phyloP scores from a whole-genome alignment of 2,888 invertebrate genomes.

The Monochamus alternatus region DNA sequence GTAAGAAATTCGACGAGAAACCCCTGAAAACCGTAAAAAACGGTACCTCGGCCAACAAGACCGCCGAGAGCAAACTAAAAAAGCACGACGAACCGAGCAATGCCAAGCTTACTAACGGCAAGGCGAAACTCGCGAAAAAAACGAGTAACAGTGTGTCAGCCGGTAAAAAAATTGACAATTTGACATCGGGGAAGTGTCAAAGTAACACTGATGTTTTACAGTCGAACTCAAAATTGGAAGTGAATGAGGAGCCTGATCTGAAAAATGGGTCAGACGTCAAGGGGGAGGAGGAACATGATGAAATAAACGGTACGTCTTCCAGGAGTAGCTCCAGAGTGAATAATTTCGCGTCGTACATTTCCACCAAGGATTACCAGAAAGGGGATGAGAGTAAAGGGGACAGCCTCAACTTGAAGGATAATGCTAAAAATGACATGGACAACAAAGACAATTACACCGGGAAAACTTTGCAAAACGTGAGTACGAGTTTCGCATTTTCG shows the following conservation, averaged over 20 bases:
- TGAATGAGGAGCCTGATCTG: conserved; percentile 48
- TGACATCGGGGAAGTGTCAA: conserved; percentile 48
- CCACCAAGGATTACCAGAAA: conserved; percentile 70
- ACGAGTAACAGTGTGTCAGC: conserved; percentile 41
- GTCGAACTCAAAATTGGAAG: conserved; percentile 54
- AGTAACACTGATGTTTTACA: conserved; percentile 55
- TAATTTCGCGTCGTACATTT: conserved; percentile 78
- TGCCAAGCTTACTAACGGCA: conserved; percentile 40
- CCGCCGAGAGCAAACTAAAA: conserved; percentile 38
- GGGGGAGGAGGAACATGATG: conserved; percentile 47
- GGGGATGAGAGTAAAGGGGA: conserved; percentile 65
- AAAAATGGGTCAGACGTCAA: conserved; percentile 49
- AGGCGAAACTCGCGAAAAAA: conserved; percentile 45
- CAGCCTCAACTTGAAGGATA: conserved; percentile 31
- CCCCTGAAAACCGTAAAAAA: conserved; percentile 60
- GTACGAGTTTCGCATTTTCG: conserved; percentile 31
- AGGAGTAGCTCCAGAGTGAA: conserved; percentile 67
- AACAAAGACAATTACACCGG: conserved; percentile 48
- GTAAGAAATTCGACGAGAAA: conserved; percentile 73
- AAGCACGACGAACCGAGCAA: conserved; percentile 37
- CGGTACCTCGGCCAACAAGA: conserved; percentile 58
- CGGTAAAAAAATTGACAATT: conserved; percentile 46
- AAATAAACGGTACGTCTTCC: conserved; percentile 34
- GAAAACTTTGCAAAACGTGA: conserved; percentile 50
- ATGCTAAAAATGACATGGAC: conserved; percentile 53